These are phyloP conservation scores for Coleophora deauratella DNA, from an alignment of 2,888 invertebrate genomes.

Conservation along the genomic window DNA sequence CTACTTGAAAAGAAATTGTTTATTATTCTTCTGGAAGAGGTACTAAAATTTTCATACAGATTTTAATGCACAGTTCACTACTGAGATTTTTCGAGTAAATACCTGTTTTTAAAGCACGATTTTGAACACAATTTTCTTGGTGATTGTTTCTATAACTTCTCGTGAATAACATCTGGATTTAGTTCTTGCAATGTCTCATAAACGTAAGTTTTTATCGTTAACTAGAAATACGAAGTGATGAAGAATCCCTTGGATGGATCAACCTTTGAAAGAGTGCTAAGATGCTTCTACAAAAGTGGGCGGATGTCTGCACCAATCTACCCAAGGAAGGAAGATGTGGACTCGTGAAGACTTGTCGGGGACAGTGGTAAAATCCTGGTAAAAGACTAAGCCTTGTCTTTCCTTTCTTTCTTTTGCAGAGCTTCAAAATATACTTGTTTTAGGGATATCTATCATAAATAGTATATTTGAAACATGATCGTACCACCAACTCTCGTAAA, in stretches of 20 bases:
- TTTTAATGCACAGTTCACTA: not conserved
- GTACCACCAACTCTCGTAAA: no score
- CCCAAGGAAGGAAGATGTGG: no score
- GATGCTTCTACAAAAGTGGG: no score
- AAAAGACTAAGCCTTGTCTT: no score
- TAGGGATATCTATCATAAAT: no score
- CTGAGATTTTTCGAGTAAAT: not conserved
- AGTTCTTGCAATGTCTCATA: slow-evolving; percentile 23
- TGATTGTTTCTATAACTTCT: slow-evolving; percentile 2
- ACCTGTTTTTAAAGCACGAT: slow-evolving; percentile 5
- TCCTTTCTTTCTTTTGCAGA: no score
- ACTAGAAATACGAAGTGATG: not conserved
- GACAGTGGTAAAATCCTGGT: no score
- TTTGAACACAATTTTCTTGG: slow-evolving; percentile 2
- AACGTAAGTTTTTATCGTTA: slow-evolving; percentile 1
- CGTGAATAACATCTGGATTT: slow-evolving; percentile 9
- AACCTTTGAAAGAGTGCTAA: no score
- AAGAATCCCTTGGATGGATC: not conserved
- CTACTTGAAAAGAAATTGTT: not conserved
- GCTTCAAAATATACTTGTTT: no score
- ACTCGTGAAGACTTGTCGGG: no score
- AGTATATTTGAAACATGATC: no score
- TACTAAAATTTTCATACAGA: not conserved
- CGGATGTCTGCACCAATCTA: no score
- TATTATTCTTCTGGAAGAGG: not conserved